Evolutionary conservation across 2,888 invertebrate genomes (phyloP), one percentile per base, ranked within the genome.

Genomic region (Clostera curtula): DNA sequence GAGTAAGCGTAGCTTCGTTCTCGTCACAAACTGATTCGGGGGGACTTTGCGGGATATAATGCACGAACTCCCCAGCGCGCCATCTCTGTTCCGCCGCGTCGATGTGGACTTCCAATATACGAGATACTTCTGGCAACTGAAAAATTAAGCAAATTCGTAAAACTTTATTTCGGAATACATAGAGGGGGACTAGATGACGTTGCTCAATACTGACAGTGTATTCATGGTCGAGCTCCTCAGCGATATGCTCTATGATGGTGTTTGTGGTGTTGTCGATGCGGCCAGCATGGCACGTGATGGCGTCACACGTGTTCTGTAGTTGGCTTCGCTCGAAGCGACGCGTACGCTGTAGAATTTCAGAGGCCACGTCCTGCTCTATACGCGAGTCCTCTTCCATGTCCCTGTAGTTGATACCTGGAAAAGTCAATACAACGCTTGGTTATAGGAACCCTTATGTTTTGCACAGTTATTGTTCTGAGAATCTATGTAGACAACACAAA

Each of bases 201-300:
- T n/a, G n/a, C 5, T 19, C 1, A 9, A 19, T 14, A 56, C 71
- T 64, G 8, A 83, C 83, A 13, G 70, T 51, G 23, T 62, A 72
- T 10, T 70, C 63, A 19, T 75, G 55, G 3, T 66, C 59, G 8
- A 80, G 37, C 18, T 72, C 59, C 5, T 66, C 74, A 1, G 74
- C 54, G 4, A 83, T 71, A 15, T 66, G 65, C 21, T 84, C 82
- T 0, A 84, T 73, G 24, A 84, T 73, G 1, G 59, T 34, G 26
- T 84, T 84, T 8, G 82, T 79, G 21, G 64, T 66, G 40, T 84
- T 83, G 29, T 84, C 82, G 2, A 83, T 65, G 24, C 62, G 56
- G 4, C 79, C 72, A 0, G 71, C 74, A 31, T 71, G 74, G 18
- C 57, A 62, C 26, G 57, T 71, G 36, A 79, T 56, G 6, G 57